Base-by-base conservation (phyloP, 1,140 invertebrate species). In the Metaphire vulgaris region DNA sequence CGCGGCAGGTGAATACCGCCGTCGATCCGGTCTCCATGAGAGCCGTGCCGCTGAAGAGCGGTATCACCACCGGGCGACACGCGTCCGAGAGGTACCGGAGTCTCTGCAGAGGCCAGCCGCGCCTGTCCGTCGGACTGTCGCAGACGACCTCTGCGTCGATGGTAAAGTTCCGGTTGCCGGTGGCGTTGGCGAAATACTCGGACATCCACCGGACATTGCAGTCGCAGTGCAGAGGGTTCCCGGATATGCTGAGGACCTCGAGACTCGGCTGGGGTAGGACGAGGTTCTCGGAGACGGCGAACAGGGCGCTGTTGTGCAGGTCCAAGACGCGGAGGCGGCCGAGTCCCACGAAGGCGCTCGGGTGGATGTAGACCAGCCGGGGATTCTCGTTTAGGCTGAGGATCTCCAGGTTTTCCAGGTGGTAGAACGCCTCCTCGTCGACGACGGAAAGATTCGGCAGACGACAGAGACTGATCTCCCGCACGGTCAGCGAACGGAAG, bases 211-310 rank as follows among this genome's bases (percentile, higher is more conserved):
- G 81, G 26, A 83, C 80, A 80, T 88, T 88, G 78, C 87, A 88
- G 78, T 88, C 87, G 80, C 87, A 88, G n/a, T 79, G 80, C 1
- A 88, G 79, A 16, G 86, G 86, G 76, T 88, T 88, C 21, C 84
- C 82, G 66, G 86, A 83, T 0, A 88, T 76, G 68, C 84, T 83
- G 16, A 88, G 82, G 66, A 84, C 80, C 26, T 79, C 71, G 2
- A 85, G 80, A 56, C 79, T 74, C 31, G 83, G 84, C 14, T 85
- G 75, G 6, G 74, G 77, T 0, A 80, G 73, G 6, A 82, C 75
- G 15, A 87, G 72, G 33, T 80, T 74, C 29, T 80, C 56, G 33
- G 83, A 81, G 34, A 88, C 72, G n/a, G 83, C 83, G 32, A 78
- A 78, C 1, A 88, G 79, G 41, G 82, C 80, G 71, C 87, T 87